Evolutionary conservation across 2,888 invertebrate genomes (phyloP), one percentile per base, ranked within the genome.

Genomic region (Danaus chrysippus): DNA sequence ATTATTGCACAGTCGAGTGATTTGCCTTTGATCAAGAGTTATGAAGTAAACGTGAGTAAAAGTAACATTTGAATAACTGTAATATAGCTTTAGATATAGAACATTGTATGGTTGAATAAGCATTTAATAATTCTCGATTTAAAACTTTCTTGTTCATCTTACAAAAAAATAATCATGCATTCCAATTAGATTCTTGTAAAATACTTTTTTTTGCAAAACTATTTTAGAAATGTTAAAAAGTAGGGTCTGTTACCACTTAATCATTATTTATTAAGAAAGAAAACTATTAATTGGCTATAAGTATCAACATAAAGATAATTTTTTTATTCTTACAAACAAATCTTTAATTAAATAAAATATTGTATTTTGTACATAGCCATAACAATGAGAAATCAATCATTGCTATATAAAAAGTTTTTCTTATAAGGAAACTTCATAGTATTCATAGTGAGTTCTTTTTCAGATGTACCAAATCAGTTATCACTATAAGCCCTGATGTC

Each of bases 41-140:
- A 77, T 74, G 76, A 76, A 69, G 72, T 75, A 79, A 87, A 84
- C 77, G 87, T 88, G 74, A 89, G 87, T 88, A 86, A 83, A 84
- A 85, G 82, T 84, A 77, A 72, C 70, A 74, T 70, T 75, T 72
- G 73, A 76, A 72, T 85, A 83, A 83, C 85, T 84, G 86, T 86
- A 68, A 63, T 78, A 63, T 72, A 74, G 69, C 69, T 66, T 71
- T 66, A 69, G 61, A 70, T 65, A 64, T 56, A 62, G 59, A 68
- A 65, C 61, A 67, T 62, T 71, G 56, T 72, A 73, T 73, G 73
- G 71, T 78, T 76, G 69, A 73, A 74, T 76, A 73, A 75, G 59
- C 72, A 73, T 67, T 66, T 63, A 59, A 49, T 58, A 62, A 64
- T 52, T 63, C 43, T 60, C 56, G 56, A 64, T 60, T 46, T 57